Percentiles rank a stretch among this genome's conserved stretches.
phyloP scores from a whole-genome alignment of 2,797 vertebrate genomes.

The Urophycis tenuis region DNA sequence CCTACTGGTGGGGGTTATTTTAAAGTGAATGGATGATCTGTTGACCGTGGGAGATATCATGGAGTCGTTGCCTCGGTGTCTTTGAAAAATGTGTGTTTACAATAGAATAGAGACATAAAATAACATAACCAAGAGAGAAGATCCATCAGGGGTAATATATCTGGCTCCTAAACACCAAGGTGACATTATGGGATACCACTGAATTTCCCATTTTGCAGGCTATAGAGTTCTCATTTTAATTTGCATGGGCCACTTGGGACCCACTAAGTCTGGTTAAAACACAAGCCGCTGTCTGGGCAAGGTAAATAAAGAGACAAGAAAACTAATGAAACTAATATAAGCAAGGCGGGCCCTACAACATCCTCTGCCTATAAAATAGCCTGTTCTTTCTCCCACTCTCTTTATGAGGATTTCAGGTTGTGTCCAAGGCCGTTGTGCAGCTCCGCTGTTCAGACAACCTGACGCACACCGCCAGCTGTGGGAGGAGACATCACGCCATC shows the following conservation, averaged over 20 bases:
- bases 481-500: conserved; percentile 47
- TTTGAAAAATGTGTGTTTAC: neutral
- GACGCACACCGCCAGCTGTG: conserved; percentile 44
- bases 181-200: conserved; percentile 33
- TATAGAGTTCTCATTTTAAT: conserved; percentile 38
- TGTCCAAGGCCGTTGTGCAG: conserved; percentile 45
- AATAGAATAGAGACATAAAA: neutral
- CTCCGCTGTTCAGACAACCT: conserved; percentile 40
- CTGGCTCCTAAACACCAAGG: conserved; percentile 20
- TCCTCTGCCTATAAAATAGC: conserved; percentile 42
- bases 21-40: neutral
- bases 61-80: neutral
- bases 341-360: conserved; percentile 1
- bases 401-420: conserved; percentile 43
- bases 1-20: neutral
- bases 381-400: conserved; percentile 24
- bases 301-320: conserved; percentile 50
- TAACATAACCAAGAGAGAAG: neutral
- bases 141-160: neutral
- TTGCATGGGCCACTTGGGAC: conserved; percentile 29
- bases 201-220: conserved; percentile 46
- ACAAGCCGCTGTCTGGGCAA: conserved; percentile 29
- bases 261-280: conserved; percentile 33
- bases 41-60: neutral
- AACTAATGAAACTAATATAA: conserved; percentile 37